Conservation (phyloP, 2,113 vertebrate genomes). For the Platichthys flesus region DNA sequence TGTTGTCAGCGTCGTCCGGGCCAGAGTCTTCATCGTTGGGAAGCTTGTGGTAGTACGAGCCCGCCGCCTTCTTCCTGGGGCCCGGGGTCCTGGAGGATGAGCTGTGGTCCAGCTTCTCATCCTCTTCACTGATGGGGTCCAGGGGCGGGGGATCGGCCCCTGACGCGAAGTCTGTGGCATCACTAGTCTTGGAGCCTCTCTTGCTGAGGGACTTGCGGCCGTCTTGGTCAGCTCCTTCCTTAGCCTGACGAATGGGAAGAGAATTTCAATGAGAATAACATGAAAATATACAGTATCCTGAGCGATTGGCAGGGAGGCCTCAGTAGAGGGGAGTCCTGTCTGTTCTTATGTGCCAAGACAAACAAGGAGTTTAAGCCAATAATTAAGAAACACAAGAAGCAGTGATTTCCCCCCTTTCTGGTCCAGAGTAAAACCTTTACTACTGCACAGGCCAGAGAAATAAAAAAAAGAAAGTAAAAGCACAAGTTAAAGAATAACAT, state of each 20-base stretch:
- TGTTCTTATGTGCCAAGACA: slow-evolving; percentile 52
- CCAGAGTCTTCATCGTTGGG: slow-evolving; percentile 93
- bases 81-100: slow-evolving; percentile 83
- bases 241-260: slow-evolving; percentile 71
- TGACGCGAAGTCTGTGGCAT: slow-evolving; percentile 85
- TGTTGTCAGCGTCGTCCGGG: slow-evolving; percentile 91
- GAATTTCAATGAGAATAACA: slow-evolving; percentile 48
- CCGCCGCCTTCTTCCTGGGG: slow-evolving; percentile 85
- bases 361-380: slow-evolving; percentile 47
- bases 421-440: slow-evolving; percentile 16
- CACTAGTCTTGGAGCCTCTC: slow-evolving; percentile 82
- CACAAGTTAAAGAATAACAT: background rate
- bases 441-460: background rate
- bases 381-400: slow-evolving; percentile 53
- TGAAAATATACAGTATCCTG: slow-evolving; percentile 48
- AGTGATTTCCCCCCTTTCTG: slow-evolving; percentile 34
- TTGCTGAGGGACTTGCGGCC: slow-evolving; percentile 89
- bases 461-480: slow-evolving; percentile 30
- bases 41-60: slow-evolving; percentile 90
- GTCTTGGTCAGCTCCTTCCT: slow-evolving; percentile 87
- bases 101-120: slow-evolving; percentile 92
- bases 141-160: slow-evolving; percentile 87
- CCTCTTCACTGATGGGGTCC: slow-evolving; percentile 97
- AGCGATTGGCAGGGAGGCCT: slow-evolving; percentile 34
- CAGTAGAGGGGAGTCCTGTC: slow-evolving; percentile 37